These are phyloP conservation scores for Phorcus lineatus DNA, from an alignment of 2,888 invertebrate species.

Conservation along the genomic window DNA sequence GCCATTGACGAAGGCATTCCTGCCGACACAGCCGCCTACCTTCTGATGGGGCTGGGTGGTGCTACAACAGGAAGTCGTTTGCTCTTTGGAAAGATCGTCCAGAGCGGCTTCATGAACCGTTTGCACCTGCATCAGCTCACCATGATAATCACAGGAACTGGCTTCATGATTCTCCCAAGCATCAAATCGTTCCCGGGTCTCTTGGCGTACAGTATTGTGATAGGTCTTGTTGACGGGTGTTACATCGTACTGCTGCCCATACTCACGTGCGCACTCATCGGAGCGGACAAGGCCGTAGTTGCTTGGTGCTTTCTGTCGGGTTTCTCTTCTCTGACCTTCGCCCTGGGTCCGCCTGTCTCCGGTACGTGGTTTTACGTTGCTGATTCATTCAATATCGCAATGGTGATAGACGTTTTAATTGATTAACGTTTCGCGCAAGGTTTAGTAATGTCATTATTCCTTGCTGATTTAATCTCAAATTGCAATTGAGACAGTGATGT, in stretches of 20 bases:
- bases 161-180: slow-evolving; percentile 61
- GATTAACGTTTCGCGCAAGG: no score
- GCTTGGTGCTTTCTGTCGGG: slow-evolving; percentile 67
- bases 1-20: slow-evolving; percentile 58
- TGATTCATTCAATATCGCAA: no score
- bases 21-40: slow-evolving; percentile 52
- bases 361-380: slow-evolving; percentile 42
- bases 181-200: slow-evolving; percentile 55
- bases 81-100: slow-evolving; percentile 64
- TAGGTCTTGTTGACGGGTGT: slow-evolving; percentile 68
- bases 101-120: slow-evolving; percentile 54
- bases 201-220: slow-evolving; percentile 33
- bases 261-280: slow-evolving; percentile 56
- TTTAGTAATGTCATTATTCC: no score
- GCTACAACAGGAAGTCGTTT: slow-evolving; percentile 61
- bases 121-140: slow-evolving; percentile 65
- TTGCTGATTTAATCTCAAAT: no score
- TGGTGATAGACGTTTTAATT: no score
- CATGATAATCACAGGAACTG: slow-evolving; percentile 63
- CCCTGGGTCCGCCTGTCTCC: slow-evolving; percentile 65
- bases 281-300: slow-evolving; percentile 55
- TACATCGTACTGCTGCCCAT: slow-evolving; percentile 64
- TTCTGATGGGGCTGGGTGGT: slow-evolving; percentile 60
- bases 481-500: no score
- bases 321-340: slow-evolving; percentile 61